Evolutionary conservation across 2,113 vertebrate genomes (phyloP).

Genomic region (Thunnus maccoyii): DNA sequence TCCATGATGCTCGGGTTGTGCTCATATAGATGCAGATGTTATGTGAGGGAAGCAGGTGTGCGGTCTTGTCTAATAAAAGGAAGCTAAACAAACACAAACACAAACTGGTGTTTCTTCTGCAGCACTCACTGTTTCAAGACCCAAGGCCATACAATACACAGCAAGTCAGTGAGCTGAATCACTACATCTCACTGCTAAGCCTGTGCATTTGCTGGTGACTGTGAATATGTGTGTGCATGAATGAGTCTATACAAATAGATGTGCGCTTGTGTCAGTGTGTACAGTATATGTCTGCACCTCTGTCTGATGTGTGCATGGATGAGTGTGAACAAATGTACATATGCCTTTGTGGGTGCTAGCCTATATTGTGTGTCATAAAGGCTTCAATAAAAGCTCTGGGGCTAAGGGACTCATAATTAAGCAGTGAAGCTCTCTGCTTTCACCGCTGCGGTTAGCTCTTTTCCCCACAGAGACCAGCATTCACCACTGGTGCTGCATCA

Average conservation of each 20-base stretch:
- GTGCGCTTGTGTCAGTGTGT: not conserved
- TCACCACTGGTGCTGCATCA: constrained; percentile 6
- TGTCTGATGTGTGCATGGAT: not conserved
- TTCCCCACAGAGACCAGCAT: constrained; percentile 29
- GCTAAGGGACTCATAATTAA: constrained; percentile 52
- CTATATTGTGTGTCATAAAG: constrained; percentile 54
- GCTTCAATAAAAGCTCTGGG: constrained; percentile 50
- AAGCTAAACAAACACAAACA: not conserved
- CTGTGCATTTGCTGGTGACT: not conserved
- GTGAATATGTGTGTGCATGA: not conserved
- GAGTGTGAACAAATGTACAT: constrained; percentile 33
- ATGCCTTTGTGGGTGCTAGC: constrained; percentile 29
- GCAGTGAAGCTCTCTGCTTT: constrained; percentile 30
- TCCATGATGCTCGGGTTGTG: too few species aligned
- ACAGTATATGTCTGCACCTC: not conserved
- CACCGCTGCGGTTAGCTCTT: constrained; percentile 15
- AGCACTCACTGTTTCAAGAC: constrained; percentile 9
- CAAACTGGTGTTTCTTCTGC: not conserved
- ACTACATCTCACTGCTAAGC: constrained; percentile 21
- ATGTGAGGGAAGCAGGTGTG: constrained; percentile 14
- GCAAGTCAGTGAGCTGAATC: constrained; percentile 58
- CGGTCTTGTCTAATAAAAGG: constrained; percentile 14
- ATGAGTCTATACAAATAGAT: constrained; percentile 4
- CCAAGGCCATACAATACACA: constrained; percentile 2
- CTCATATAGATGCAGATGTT: not conserved